phyloP scores from a whole-genome alignment of 2,888 invertebrate species.

The Nomada lathburiana region DNA sequence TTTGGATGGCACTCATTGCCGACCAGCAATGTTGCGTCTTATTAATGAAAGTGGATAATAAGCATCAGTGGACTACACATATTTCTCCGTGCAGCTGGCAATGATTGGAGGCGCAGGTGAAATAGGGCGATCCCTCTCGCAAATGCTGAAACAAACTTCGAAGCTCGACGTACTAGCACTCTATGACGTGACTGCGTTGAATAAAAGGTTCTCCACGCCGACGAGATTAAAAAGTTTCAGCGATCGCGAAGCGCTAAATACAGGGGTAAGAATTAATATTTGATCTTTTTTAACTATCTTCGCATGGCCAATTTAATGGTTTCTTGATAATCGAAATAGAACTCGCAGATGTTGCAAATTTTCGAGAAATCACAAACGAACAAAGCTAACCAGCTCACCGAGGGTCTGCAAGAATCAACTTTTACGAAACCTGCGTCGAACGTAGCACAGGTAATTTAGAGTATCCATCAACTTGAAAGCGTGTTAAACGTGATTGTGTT shows the following conservation, averaged over 20 bases:
- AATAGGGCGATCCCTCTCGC: constrained; percentile 36
- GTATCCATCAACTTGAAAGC: background rate
- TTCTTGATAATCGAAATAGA: background rate
- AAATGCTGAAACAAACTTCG: constrained; percentile 37
- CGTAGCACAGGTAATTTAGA: background rate
- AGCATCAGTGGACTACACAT: too few relatives aligned
- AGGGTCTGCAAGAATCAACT: background rate
- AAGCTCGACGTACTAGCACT: constrained; percentile 46
- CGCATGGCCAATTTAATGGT: background rate
- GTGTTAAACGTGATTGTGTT: too few relatives aligned
- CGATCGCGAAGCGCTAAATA: background rate
- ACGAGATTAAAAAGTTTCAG: background rate
- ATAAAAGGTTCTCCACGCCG: constrained; percentile 14
- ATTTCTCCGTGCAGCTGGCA: constrained; percentile 18
- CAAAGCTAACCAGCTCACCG: background rate
- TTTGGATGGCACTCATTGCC: background rate
- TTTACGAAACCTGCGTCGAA: background rate
- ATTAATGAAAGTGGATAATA: too few relatives aligned
- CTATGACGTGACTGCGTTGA: constrained; percentile 38
- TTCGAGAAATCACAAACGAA: constrained; percentile 13
- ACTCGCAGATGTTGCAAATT: constrained; percentile 40
- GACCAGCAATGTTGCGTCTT: too few relatives aligned
- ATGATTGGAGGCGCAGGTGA: constrained; percentile 41
- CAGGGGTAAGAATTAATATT: constrained; percentile 19
- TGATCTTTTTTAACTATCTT: fast-evolving